Percentiles rank a stretch among this genome's conserved stretches.
Evolutionary conservation across 2,113 vertebrate species (phyloP).

Genomic region (Hyla sarda): DNA sequence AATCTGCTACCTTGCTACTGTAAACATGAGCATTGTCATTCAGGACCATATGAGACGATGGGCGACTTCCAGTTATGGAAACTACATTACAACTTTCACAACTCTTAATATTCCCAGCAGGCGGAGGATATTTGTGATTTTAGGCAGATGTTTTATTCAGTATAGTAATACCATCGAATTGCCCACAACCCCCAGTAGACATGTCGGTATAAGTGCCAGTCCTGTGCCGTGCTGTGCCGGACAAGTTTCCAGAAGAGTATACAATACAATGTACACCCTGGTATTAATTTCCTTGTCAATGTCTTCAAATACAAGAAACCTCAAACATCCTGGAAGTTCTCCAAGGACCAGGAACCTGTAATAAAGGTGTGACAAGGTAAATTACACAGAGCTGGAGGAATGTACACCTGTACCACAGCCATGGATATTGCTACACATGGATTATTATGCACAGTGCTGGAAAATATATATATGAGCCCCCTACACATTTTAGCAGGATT

Average conservation of each 20-base stretch:
- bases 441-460: neutral
- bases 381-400: conserved; percentile 1
- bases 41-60: too few relatives aligned
- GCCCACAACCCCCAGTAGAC: too few relatives aligned
- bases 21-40: too few relatives aligned
- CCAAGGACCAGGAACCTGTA: conserved; percentile 17
- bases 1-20: too few relatives aligned
- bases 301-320: conserved; percentile 14
- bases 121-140: neutral
- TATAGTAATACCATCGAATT: too few relatives aligned
- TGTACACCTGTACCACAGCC: neutral
- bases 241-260: neutral
- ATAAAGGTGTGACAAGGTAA: conserved; percentile 16
- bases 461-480: too few relatives aligned
- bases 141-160: neutral
- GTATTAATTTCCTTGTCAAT: conserved; percentile 27
- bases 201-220: neutral
- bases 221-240: neutral
- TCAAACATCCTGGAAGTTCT: conserved; percentile 42
- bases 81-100: neutral
- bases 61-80: neutral
- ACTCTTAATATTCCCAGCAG: too few relatives aligned
- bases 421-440: neutral
- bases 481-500: neutral
- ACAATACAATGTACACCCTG: conserved; percentile 3